Evolutionary conservation across 2,113 vertebrate genomes (phyloP).

Genomic region (Melospiza melodia): DNA sequence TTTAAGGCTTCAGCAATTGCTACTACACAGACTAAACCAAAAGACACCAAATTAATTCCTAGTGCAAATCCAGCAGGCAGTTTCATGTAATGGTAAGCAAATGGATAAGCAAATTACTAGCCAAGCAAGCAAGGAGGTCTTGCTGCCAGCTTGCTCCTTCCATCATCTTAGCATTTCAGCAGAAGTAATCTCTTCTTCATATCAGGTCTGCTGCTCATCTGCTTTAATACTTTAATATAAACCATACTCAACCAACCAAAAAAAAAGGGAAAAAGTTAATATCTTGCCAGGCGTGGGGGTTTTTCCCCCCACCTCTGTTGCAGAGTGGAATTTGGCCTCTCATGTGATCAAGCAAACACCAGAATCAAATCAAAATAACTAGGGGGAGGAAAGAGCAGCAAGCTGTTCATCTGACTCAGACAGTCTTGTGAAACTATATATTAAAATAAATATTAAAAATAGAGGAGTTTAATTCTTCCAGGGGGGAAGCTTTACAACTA

Average conservation of each 20-base stretch:
- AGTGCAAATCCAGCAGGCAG: not conserved
- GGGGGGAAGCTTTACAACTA: not conserved
- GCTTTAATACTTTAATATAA: not conserved
- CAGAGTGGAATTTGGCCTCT: constrained; percentile 28
- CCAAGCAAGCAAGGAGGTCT: not conserved
- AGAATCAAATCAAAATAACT: constrained; percentile 4
- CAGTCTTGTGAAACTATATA: not conserved
- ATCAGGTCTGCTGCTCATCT: not conserved
- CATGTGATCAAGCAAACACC: not conserved
- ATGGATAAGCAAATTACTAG: not conserved
- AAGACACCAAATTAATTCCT: not conserved
- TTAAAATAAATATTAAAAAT: not conserved
- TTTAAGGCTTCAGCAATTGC: not conserved
- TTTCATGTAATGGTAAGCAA: not conserved
- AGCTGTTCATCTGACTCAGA: constrained; percentile 29
- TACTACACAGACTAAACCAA: not conserved
- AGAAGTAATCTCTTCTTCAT: not conserved
- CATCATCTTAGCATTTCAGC: not conserved
- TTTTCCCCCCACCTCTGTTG: not conserved
- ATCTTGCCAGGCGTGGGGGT: not conserved
- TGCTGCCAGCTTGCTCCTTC: not conserved
- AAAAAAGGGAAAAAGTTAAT: not conserved
- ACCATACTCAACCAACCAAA: not conserved
- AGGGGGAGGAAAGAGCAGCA: constrained; percentile 4
- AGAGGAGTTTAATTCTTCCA: not conserved